Evolutionary conservation across 2,888 invertebrate genomes (phyloP).

Genomic region (Conus canariensis): DNA sequence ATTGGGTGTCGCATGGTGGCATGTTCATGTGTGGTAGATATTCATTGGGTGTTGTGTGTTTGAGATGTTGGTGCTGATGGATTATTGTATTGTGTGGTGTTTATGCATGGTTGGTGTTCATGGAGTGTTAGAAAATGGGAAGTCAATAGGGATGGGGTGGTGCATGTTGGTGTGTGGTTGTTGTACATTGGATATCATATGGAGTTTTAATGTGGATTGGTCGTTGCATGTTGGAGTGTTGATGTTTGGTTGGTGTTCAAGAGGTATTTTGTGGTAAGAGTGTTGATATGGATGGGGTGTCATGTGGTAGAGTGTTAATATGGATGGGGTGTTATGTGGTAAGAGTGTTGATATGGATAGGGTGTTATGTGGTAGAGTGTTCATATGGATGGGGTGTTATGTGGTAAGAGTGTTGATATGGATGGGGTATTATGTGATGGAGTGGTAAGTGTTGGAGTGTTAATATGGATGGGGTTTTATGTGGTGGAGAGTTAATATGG

Average conservation of each 20-base stretch:
- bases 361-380: not conserved
- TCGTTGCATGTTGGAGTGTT: not conserved
- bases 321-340: too few relatives aligned
- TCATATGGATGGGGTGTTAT: too few relatives aligned
- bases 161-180: not conserved
- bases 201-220: not conserved
- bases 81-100: not conserved
- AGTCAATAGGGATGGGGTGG: not conserved
- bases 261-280: not conserved
- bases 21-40: not conserved
- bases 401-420: too few relatives aligned
- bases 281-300: not conserved
- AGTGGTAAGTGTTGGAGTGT: too few relatives aligned
- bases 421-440: too few relatives aligned
- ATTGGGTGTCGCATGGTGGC: not conserved
- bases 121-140: not conserved
- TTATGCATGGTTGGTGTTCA: not conserved
- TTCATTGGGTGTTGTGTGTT: not conserved
- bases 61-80: not conserved
- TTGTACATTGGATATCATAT: too few relatives aligned
- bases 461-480: not conserved
- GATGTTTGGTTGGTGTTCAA: not conserved
- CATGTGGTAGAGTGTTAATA: not conserved
- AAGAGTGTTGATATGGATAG: not conserved
- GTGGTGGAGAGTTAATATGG: not conserved